Evolutionary conservation across 2,888 invertebrate genomes (phyloP), one percentile per base, ranked within the genome.

Genomic region (Machimus atricapillus): DNA sequence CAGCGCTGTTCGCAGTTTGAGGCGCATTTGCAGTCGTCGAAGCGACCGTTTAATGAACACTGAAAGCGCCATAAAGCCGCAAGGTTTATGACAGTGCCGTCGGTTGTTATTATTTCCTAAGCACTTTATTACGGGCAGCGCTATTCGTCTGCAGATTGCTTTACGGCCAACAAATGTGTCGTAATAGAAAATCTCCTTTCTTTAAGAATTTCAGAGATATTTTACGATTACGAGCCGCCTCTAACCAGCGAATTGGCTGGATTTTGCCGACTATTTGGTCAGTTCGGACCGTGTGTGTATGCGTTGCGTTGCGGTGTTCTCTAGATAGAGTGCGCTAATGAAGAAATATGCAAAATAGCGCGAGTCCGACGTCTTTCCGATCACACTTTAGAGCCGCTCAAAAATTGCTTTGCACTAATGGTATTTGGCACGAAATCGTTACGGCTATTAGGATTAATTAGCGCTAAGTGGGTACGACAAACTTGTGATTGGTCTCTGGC

Each of bases 161-260:
- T 83, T 83, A 83, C 66, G 83, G 83, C 73, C 83, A 66, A 83
- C 83, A 83, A 83, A 83, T 83, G 83, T 83, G 83, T 83, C 66
- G 83, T 83, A 83, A 83, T 83, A 83, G 83, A 83, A 83, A 83
- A 66, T 66, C 66, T 66, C 66, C 12, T 66, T 66, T 83, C 73
- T 83, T 66, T 73, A 19, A 83, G 83, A 83, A 83, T 83, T 83
- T 66, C 66, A 19, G 23, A 58, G 43, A 73, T 73, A 83, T 83
- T 52, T 66, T 83, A 81, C 31, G 81, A 81, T 66, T 83, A 81
- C 31, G 81, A 81, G 52, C 81, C 66, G 19, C 9, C 73, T n/a
- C n/a, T 78, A 43, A 12, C 66, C 66, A 66, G 9, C 52, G 7
- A 52, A 16, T n/a, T 6, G 27, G 9, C 23, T 66, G 66, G 23